Evolutionary conservation across 2,888 invertebrate species (phyloP).

Genomic region (Nudaria mundana): DNA sequence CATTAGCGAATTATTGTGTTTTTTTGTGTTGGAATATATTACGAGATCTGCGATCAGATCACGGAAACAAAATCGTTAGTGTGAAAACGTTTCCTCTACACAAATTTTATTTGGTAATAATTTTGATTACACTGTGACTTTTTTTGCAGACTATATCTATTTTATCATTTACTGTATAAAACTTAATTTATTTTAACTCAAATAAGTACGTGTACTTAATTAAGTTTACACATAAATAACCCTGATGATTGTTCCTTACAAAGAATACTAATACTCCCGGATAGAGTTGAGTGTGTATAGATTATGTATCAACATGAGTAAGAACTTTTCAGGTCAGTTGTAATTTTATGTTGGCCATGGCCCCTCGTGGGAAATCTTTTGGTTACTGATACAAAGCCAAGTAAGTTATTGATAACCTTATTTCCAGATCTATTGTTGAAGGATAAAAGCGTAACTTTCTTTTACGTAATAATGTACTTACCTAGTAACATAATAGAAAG

Average conservation of each 20-base stretch:
- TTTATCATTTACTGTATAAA: no score
- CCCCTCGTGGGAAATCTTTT: not conserved
- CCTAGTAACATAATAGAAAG: no score
- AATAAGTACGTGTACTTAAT: no score
- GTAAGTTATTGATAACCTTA: not conserved
- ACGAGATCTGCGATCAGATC: conserved; percentile 3
- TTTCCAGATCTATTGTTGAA: conserved; percentile 9
- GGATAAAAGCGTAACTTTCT: conserved; percentile 5
- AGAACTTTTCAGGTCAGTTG: not conserved
- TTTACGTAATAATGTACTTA: not conserved
- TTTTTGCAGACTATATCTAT: no score
- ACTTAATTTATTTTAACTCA: no score
- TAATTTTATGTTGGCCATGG: not conserved
- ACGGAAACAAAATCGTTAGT: not conserved
- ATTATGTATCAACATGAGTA: not conserved
- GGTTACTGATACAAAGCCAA: not conserved
- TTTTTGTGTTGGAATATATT: not conserved
- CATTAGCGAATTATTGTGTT: no score
- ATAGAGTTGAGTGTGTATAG: not conserved
- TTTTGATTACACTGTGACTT: no score
- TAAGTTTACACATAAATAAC: no score
- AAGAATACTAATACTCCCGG: no score
- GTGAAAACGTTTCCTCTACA: conserved; percentile 1
- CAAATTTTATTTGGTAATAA: no score
- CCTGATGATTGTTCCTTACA: no score